A percentile compares a stretch with the other conserved stretches of the same genome.
Evolutionary conservation across 2,113 vertebrate species (phyloP).

Genomic region (Camelus bactrianus): DNA sequence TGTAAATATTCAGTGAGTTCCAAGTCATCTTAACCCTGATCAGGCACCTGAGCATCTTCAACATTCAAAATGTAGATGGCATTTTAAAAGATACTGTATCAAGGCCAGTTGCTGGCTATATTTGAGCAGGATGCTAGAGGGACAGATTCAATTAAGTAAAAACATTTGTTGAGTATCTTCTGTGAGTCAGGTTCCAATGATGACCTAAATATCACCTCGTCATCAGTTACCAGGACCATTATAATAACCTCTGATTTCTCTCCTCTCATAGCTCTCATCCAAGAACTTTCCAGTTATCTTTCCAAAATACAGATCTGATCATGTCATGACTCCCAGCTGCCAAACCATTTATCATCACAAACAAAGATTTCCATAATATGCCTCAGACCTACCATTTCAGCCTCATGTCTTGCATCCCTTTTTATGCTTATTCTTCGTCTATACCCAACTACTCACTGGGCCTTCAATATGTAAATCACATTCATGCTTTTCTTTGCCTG

Average conservation of each 20-base stretch:
- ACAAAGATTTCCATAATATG: neutral
- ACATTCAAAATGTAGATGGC: neutral
- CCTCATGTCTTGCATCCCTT: neutral
- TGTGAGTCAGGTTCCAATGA: neutral
- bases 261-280: neutral
- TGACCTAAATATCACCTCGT: neutral
- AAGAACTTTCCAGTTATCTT: slow-evolving; percentile 1
- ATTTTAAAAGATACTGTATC: neutral
- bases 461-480: neutral
- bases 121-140: slow-evolving; percentile 9
- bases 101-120: neutral
- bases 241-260: neutral
- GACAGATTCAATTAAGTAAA: slow-evolving; percentile 17
- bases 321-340: neutral
- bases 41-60: neutral
- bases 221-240: neutral
- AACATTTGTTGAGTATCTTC: neutral
- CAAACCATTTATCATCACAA: neutral
- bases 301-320: slow-evolving; percentile 8
- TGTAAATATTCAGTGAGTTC: slow-evolving; percentile 34
- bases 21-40: neutral
- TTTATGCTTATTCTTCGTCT: neutral
- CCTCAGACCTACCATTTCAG: neutral
- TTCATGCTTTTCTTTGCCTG: neutral
- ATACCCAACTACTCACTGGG: neutral